Evolutionary conservation across 2,797 vertebrate genomes (phyloP).

Genomic region (Amblyopsis hoosieri): DNA sequence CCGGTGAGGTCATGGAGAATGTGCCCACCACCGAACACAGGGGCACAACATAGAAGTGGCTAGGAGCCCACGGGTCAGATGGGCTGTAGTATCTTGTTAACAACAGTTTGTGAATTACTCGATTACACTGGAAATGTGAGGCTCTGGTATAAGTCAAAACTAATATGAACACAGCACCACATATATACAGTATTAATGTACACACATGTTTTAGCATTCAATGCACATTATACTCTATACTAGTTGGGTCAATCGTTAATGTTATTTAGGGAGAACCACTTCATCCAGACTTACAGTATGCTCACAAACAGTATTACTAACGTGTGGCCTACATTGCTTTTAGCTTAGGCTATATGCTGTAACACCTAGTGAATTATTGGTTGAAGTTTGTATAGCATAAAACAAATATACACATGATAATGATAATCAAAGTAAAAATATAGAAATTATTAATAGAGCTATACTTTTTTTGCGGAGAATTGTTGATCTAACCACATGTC

Average conservation of each 20-base stretch:
- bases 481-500: slow-evolving; percentile 40
- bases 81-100: slow-evolving; percentile 54
- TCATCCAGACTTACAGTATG: too few species aligned
- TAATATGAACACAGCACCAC: slow-evolving; percentile 42
- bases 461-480: too few species aligned
- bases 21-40: slow-evolving; percentile 35
- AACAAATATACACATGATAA: slow-evolving; percentile 14
- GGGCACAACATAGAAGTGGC: slow-evolving; percentile 33
- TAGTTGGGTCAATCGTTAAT: slow-evolving; percentile 45
- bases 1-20: slow-evolving; percentile 49
- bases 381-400: too few species aligned
- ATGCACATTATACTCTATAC: slow-evolving; percentile 21
- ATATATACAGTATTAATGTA: slow-evolving; percentile 28
- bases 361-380: too few species aligned
- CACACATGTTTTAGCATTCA: slow-evolving; percentile 31
- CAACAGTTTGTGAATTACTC: slow-evolving; percentile 61
- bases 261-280: slow-evolving; percentile 36
- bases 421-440: not conserved
- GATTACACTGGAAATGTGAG: slow-evolving; percentile 65
- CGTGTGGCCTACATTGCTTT: too few species aligned
- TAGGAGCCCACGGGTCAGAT: slow-evolving; percentile 46
- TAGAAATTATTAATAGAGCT: too few species aligned
- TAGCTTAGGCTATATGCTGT: too few species aligned
- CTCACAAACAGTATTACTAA: too few species aligned
- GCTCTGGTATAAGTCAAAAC: slow-evolving; percentile 58